Percentiles rank a stretch among this genome's conserved stretches.
Conservation (phyloP, 2,113 vertebrate species). For the Dinomys branickii region DNA sequence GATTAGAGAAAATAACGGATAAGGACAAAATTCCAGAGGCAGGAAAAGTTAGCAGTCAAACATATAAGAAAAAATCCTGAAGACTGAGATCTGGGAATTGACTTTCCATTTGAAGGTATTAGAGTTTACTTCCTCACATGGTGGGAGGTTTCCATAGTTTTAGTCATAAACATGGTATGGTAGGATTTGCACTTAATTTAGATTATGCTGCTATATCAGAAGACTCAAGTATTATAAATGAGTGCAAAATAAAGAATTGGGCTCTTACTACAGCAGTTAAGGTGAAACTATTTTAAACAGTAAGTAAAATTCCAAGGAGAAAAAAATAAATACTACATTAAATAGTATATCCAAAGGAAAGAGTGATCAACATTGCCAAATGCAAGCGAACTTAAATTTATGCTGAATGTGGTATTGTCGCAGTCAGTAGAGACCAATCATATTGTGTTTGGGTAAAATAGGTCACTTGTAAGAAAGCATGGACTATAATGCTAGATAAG, state of each 20-base stretch:
- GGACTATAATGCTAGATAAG: neutral
- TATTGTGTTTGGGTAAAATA: neutral
- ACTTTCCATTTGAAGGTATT: neutral
- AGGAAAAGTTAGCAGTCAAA: neutral
- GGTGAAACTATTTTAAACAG: neutral
- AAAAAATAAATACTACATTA: neutral
- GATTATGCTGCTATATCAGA: neutral
- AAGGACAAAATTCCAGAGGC: neutral
- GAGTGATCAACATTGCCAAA: neutral
- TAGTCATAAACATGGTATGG: neutral
- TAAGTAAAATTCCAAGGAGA: neutral
- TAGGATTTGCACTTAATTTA: neutral
- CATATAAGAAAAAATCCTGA: neutral
- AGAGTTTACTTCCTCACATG: neutral
- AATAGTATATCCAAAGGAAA: neutral
- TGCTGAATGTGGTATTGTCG: neutral
- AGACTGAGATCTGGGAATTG: neutral
- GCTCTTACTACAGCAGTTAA: neutral
- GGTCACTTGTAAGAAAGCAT: neutral
- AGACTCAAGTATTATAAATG: neutral
- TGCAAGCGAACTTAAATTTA: constrained; percentile 1
- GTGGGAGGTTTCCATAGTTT: neutral
- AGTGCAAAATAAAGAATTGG: neutral
- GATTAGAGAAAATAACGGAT: neutral
- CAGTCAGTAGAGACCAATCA: neutral